Evolutionary conservation across 2,888 invertebrate genomes (phyloP), one percentile per base, ranked within the genome.

Genomic region (Cheilosia pagana): DNA sequence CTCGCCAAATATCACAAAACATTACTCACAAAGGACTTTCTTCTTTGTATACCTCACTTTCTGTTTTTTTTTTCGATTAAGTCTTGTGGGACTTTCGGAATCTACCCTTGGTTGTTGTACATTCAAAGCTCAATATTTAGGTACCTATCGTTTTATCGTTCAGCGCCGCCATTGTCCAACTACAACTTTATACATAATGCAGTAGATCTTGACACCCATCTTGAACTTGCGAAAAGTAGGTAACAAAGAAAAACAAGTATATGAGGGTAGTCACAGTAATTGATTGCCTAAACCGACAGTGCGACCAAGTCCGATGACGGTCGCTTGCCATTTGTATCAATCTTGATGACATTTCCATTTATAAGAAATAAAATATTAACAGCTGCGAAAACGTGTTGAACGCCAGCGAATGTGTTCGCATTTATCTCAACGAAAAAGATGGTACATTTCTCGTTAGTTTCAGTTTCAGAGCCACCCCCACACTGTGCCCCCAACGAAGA

Each of bases 291-390:
- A n/a, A 16, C 45, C 10, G 68, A 43, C 14, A 45, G 31, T 43
- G n/a, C 10, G 19, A 21, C n/a, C 45, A 35, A 12, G 45, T 68
- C 68, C 55, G 39, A 39, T 50, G 52, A 60, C 43, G n/a, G 57
- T 60, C 52, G 23, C 25, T 16, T 23, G 50, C 41, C 59, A 59
- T 59, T 63, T 4, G 41, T 35, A 68, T 63, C n/a, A 50, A 57
- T 59, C 71, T 59, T 71, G 48, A 63, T 59, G 71, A 70, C 71
- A 63, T 57, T 63, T 63, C 59, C 57, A 57, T 63, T 57, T 55
- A 52, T 57, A 68, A 62, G 52, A 55, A 39, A 78, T 65, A 43
- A 79, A 67, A 81, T 62, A 67, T 68, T 50, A 23, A 62, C 67
- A 55, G 23, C 31, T 16, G 35, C 45, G 16, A 7, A 57, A 75